Base-by-base conservation (phyloP, 2,888 invertebrate species). In the Lasioglossum lativentre region DNA sequence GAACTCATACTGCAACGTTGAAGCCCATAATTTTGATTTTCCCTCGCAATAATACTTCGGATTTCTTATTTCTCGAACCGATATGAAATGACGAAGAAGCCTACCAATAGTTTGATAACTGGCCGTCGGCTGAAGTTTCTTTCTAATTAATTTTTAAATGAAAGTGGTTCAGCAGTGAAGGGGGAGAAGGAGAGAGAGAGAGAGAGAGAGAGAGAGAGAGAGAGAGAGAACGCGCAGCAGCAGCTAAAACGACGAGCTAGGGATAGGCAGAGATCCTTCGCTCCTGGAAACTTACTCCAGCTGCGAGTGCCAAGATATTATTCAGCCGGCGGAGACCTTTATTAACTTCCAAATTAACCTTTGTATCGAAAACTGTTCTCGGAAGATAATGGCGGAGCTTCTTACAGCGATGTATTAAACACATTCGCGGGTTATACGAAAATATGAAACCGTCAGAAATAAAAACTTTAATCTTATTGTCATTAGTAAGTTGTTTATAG, bases 91-190 rank as follows among this genome's bases (percentile, higher is more conserved):
- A 70, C 71, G 63, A 75, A 72, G 40, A 70, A 30, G 38, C 56
- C 45, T 38, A 14, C 30, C 85, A 73, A 81, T 86, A 70, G 78
- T 59, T 78, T 83, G 84, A 88, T 89, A 86, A 83, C 74, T 66
- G 75, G 63, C 27, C 72, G 66, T 40, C 77, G 45, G 70, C 72
- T 72, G 63, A 88, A 88, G 72, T 90, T 90, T 86, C 85, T 88
- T 87, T 66, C 82, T 87, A 87, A 90, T 90, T 90, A 88, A 90
- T 90, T 89, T 90, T 90, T 87, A 85, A 90, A 89, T 86, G 86
- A 87, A 90, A 90, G 87, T 80, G 84, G 80, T 74, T 86, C 66
- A 56, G 52, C 66, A 63, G 66, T 30, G 74, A 85, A 68, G 73
- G 71, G 71, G 68, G 27, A 34, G 40, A 45, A 59, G 14, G 23